A percentile compares a stretch with the other conserved stretches of the same genome.
phyloP scores from a whole-genome alignment of 1,140 invertebrate species.

The Pseudomyrmex pallidus region DNA sequence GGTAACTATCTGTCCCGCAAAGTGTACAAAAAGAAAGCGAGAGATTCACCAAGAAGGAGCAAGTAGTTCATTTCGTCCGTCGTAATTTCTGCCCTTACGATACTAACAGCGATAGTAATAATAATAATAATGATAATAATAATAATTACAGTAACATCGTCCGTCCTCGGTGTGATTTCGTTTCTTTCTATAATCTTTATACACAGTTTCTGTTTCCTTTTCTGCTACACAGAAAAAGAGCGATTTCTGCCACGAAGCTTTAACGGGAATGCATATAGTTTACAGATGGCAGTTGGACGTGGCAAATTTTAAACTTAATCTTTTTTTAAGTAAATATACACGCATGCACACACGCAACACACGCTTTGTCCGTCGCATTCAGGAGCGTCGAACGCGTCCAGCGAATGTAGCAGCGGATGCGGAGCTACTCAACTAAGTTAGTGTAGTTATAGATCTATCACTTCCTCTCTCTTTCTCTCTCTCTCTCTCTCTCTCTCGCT shows the following conservation, averaged over 20 bases:
- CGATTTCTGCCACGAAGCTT: constrained; percentile 53
- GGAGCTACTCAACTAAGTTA: constrained; percentile 51
- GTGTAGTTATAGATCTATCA: constrained; percentile 51
- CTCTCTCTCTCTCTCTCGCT: neutral
- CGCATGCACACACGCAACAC: neutral
- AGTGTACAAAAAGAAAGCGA: constrained; percentile 46
- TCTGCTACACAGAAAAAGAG: constrained; percentile 23
- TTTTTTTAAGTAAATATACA: constrained; percentile 24
- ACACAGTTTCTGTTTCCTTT: neutral
- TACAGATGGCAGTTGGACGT: constrained; percentile 54
- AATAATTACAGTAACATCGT: constrained; percentile 56
- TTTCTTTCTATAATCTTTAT: neutral
- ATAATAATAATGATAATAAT: too few species aligned
- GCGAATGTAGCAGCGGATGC: constrained; percentile 58
- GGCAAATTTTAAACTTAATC: constrained; percentile 32
- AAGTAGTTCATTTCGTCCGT: constrained; percentile 9
- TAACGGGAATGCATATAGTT: constrained; percentile 63
- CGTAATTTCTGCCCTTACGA: constrained; percentile 15
- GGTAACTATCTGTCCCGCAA: constrained; percentile 40
- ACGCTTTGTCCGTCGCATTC: constrained; percentile 49
- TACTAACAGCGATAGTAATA: constrained; percentile 47
- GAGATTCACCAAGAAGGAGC: constrained; percentile 15
- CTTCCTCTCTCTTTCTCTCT: constrained; percentile 30
- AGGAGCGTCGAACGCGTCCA: constrained; percentile 41
- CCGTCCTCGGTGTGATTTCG: constrained; percentile 8